Percentiles rank a stretch among this genome's conserved stretches.
phyloP scores from a whole-genome alignment of 2,888 invertebrate species.

The Nipponacmea schrenckii region DNA sequence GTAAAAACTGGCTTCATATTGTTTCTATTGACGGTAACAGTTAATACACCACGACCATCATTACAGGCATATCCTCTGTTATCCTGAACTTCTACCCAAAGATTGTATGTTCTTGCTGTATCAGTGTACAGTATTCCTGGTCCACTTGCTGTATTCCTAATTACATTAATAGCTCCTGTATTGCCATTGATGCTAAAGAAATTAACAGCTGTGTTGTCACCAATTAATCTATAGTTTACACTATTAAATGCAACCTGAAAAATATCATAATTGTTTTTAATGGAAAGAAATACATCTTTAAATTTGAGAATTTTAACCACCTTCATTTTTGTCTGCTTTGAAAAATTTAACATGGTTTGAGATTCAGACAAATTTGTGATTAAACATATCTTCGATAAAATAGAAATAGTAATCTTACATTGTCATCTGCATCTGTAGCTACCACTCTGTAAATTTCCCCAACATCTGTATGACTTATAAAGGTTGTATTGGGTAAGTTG shows the following conservation, averaged over 20 bases:
- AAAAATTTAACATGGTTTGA: no score
- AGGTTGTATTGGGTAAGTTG: constrained; percentile 37
- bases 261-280: background rate
- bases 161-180: constrained; percentile 52
- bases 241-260: constrained; percentile 43
- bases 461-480: constrained; percentile 46
- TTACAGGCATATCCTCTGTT: constrained; percentile 18
- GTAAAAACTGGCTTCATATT: background rate
- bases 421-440: constrained; percentile 49
- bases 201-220: constrained; percentile 33
- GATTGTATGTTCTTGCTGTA: background rate
- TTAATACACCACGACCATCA: background rate
- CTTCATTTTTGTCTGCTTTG: no score
- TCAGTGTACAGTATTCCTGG: background rate
- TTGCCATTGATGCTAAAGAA: constrained; percentile 57
- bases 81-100: background rate
- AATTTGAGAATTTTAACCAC: no score
- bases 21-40: background rate
- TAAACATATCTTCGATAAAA: no score
- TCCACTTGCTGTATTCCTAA: constrained; percentile 42
- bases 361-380: no score
- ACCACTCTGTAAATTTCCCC: constrained; percentile 46
- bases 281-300: no score
- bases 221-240: constrained; percentile 37
- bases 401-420: no score